Evolutionary conservation across 2,888 invertebrate genomes (phyloP).

Genomic region (Odontocerum albicorne): DNA sequence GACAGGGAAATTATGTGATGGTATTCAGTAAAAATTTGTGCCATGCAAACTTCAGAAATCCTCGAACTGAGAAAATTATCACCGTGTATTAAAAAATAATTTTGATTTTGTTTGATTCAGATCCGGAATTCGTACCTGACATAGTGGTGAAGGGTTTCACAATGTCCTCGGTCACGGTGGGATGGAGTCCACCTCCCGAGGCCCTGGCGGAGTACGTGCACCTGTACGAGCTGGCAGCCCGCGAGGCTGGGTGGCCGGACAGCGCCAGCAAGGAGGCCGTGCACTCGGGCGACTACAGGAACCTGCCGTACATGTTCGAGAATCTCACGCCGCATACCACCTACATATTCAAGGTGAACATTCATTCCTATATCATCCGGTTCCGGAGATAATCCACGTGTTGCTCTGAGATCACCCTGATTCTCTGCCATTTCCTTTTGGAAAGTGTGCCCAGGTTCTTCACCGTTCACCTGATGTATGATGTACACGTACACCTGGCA

Average conservation of each 20-base stretch:
- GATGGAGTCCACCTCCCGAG: slow-evolving; percentile 71
- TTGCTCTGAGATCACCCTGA: background rate
- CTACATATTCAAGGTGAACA: slow-evolving; percentile 71
- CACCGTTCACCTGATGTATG: too few species aligned
- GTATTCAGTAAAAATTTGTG: too few species aligned
- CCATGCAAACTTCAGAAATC: too few species aligned
- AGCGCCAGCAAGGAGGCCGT: slow-evolving; percentile 54
- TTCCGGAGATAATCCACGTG: too few species aligned
- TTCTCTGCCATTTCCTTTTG: background rate
- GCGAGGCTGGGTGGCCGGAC: slow-evolving; percentile 57
- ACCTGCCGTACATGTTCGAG: slow-evolving; percentile 76
- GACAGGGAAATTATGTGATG: too few species aligned
- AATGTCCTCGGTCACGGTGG: slow-evolving; percentile 76
- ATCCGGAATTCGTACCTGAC: slow-evolving; percentile 78
- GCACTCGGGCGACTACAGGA: slow-evolving; percentile 64
- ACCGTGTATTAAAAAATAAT: background rate
- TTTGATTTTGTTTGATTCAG: slow-evolving; percentile 41
- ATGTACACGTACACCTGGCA: too few species aligned
- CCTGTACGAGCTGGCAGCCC: slow-evolving; percentile 71
- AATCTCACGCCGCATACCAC: slow-evolving; percentile 77
- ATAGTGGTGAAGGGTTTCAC: slow-evolving; percentile 67
- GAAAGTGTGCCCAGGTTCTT: slow-evolving; percentile 31
- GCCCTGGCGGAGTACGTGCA: slow-evolving; percentile 71
- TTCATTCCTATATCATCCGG: too few species aligned
- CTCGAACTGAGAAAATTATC: background rate